Percentiles rank a stretch among this genome's conserved stretches.
phyloP scores from a whole-genome alignment of 2,113 vertebrate species.

The Trogon surrucura region DNA sequence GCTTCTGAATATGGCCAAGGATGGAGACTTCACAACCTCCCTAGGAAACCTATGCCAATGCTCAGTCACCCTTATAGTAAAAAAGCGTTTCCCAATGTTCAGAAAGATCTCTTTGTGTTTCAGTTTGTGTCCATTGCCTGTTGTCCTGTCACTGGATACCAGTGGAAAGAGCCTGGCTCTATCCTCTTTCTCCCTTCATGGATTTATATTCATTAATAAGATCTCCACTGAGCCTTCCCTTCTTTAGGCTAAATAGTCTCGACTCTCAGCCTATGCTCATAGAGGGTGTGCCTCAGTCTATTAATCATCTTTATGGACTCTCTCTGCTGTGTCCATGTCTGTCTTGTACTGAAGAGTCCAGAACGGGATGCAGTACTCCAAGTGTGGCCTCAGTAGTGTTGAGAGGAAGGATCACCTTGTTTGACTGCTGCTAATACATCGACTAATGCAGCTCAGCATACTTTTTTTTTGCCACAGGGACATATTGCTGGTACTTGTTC shows the following conservation, averaged over 20 bases:
- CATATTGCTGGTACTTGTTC: neutral
- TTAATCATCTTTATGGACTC: neutral
- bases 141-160: neutral
- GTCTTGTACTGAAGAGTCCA: neutral
- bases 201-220: too few species aligned
- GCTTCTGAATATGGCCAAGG: neutral
- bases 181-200: neutral
- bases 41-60: neutral
- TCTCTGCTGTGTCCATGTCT: neutral
- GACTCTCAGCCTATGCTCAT: neutral
- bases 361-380: neutral
- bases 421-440: neutral
- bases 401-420: too few species aligned
- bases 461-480: neutral
- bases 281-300: neutral
- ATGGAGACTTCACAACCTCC: neutral
- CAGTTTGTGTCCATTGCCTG: neutral
- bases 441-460: neutral
- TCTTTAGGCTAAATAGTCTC: neutral
- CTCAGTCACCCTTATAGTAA: neutral
- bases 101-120: neutral
- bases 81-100: neutral
- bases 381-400: neutral
- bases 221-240: neutral
- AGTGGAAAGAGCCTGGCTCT: neutral